Percentiles rank a stretch among this genome's conserved stretches.
These are phyloP conservation scores for Nymphalis polychloros DNA, from an alignment of 2,888 invertebrate species.

Conservation along the genomic window DNA sequence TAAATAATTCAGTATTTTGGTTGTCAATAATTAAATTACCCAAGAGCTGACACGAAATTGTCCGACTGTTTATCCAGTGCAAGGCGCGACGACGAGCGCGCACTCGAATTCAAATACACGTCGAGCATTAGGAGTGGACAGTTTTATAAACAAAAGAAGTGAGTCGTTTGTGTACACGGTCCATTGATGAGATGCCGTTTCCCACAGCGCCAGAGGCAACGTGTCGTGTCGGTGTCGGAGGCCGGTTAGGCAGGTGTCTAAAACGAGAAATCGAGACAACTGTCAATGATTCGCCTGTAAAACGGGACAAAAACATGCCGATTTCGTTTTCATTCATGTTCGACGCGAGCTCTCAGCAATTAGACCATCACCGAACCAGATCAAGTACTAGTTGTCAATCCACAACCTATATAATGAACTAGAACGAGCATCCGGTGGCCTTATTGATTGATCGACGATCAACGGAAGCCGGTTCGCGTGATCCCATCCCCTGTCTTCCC, in stretches of 20 bases:
- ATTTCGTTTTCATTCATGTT: slow-evolving; percentile 61
- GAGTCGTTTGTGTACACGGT: slow-evolving; percentile 63
- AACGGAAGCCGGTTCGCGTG: slow-evolving; percentile 63
- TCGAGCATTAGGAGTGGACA: slow-evolving; percentile 71
- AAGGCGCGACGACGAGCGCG: slow-evolving; percentile 54
- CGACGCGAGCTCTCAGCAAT: slow-evolving; percentile 44
- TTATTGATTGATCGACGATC: slow-evolving; percentile 59
- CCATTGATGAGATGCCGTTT: slow-evolving; percentile 73
- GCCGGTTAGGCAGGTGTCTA: slow-evolving; percentile 67
- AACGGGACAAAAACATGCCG: slow-evolving; percentile 24
- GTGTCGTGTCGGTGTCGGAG: too few relatives aligned
- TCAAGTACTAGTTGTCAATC: slow-evolving; percentile 52
- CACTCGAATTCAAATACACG: slow-evolving; percentile 62
- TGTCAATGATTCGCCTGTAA: slow-evolving; percentile 45
- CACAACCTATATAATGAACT: slow-evolving; percentile 53
- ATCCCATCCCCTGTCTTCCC: slow-evolving; percentile 58
- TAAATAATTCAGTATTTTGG: slow-evolving; percentile 40
- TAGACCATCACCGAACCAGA: slow-evolving; percentile 51
- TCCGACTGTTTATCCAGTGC: slow-evolving; percentile 65
- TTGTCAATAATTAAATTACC: slow-evolving; percentile 44
- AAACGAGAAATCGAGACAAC: slow-evolving; percentile 60
- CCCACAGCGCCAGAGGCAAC: slow-evolving; percentile 64
- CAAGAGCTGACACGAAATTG: slow-evolving; percentile 39
- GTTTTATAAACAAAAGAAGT: slow-evolving; percentile 78
- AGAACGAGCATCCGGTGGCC: slow-evolving; percentile 59